Conservation (phyloP, 2,888 invertebrate genomes). For the Amblyjoppa proteus region DNA sequence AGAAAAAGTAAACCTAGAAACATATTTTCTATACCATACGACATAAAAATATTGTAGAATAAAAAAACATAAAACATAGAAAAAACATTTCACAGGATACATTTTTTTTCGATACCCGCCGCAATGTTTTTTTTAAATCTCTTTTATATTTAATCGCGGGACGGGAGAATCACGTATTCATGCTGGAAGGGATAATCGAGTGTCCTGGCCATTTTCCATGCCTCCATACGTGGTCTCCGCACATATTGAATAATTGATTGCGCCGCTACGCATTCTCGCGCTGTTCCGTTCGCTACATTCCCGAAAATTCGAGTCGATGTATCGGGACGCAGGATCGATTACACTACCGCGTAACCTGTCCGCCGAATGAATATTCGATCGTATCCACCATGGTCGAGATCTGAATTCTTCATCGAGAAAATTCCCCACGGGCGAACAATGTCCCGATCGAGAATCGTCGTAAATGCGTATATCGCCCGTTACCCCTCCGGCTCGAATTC, state of each 20-base stretch:
- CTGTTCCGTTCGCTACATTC: background rate
- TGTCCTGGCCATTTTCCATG: background rate
- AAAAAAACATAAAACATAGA: background rate
- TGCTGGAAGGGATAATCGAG: background rate
- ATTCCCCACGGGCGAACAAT: constrained; percentile 7
- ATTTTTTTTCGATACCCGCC: background rate
- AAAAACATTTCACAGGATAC: background rate
- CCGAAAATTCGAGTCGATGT: constrained; percentile 3
- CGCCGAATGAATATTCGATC: constrained; percentile 22
- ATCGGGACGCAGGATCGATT: constrained; percentile 10
- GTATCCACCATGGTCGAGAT: background rate
- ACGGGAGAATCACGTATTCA: background rate
- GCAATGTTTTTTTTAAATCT: background rate
- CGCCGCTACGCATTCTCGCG: background rate
- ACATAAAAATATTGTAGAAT: no score
- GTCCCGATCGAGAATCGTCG: background rate
- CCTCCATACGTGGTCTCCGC: background rate
- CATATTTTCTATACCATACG: no score
- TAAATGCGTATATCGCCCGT: background rate
- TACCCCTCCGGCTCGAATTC: background rate
- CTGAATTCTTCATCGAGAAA: constrained; percentile 22
- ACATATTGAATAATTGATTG: constrained; percentile 26
- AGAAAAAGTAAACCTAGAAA: no score
- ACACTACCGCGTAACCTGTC: background rate
- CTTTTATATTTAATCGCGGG: background rate